Evolutionary conservation across 2,888 invertebrate species (phyloP).

Genomic region (Drosophila basisetae): DNA sequence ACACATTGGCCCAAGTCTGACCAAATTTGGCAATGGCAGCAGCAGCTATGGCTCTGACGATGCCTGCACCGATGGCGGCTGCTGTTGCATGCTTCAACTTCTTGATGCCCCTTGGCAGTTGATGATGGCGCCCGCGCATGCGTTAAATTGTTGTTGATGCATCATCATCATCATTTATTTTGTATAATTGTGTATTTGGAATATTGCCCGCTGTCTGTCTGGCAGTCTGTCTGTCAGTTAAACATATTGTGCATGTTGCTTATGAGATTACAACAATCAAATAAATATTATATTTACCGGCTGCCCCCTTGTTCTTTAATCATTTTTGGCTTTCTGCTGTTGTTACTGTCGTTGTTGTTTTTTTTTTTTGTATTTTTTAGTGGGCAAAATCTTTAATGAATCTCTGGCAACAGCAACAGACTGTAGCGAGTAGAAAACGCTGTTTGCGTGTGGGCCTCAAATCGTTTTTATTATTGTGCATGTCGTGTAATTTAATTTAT

Average conservation of each 20-base stretch:
- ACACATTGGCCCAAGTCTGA: constrained; percentile 62
- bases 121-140: constrained; percentile 80
- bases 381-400: constrained; percentile 76
- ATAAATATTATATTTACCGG: constrained; percentile 60
- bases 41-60: constrained; percentile 15
- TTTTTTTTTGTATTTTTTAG: constrained; percentile 29
- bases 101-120: constrained; percentile 58
- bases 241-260: constrained; percentile 71
- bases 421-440: constrained; percentile 31
- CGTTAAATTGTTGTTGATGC: constrained; percentile 50
- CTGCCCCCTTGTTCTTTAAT: constrained; percentile 36
- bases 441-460: constrained; percentile 76
- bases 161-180: constrained; percentile 68
- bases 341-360: constrained; percentile 30
- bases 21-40: constrained; percentile 73
- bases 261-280: constrained; percentile 73
- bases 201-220: constrained; percentile 41
- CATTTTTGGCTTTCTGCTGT: constrained; percentile 34
- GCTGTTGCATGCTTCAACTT: constrained; percentile 48
- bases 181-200: constrained; percentile 68
- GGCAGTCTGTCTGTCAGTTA: constrained; percentile 24
- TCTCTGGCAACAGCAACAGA: constrained; percentile 53
- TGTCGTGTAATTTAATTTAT: constrained; percentile 81
- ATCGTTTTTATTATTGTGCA: constrained; percentile 79
- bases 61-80: constrained; percentile 33